phyloP scores from a whole-genome alignment of 2,888 invertebrate genomes.

The Brenthis hecate region DNA sequence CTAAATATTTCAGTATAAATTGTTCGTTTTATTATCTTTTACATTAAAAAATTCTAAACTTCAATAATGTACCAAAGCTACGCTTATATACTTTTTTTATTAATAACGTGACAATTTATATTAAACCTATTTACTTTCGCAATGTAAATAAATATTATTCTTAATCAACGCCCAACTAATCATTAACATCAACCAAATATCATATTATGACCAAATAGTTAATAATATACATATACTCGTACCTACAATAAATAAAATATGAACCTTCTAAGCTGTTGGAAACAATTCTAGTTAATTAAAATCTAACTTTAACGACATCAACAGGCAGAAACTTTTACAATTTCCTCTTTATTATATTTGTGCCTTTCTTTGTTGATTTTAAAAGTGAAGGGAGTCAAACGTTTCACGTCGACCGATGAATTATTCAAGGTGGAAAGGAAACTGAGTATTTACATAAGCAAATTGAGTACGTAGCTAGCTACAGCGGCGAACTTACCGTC shows the following conservation, averaged over 20 bases:
- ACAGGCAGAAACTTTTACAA: conserved; percentile 50
- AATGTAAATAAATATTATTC: no score
- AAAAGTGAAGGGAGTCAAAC: conserved; percentile 70
- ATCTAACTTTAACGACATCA: conserved; percentile 3
- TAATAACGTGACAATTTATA: no score
- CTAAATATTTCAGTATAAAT: no score
- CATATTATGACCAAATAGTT: no score
- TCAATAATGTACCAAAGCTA: no score
- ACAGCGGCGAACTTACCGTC: conserved; percentile 28
- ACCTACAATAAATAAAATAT: neutral
- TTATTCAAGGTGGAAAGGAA: conserved; percentile 78
- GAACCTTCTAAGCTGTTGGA: neutral
- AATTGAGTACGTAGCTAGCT: conserved; percentile 67
- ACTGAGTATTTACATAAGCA: conserved; percentile 81
- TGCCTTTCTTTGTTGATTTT: conserved; percentile 67
- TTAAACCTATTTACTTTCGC: no score
- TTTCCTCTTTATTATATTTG: conserved; percentile 63
- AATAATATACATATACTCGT: neutral
- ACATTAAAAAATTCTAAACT: no score
- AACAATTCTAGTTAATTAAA: neutral
- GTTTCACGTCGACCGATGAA: conserved; percentile 68
- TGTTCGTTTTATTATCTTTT: no score
- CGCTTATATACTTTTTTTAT: no score
- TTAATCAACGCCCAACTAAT: no score
- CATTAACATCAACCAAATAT: no score